Conservation (phyloP, 2,113 vertebrate species). For the Cyanistes caeruleus region DNA sequence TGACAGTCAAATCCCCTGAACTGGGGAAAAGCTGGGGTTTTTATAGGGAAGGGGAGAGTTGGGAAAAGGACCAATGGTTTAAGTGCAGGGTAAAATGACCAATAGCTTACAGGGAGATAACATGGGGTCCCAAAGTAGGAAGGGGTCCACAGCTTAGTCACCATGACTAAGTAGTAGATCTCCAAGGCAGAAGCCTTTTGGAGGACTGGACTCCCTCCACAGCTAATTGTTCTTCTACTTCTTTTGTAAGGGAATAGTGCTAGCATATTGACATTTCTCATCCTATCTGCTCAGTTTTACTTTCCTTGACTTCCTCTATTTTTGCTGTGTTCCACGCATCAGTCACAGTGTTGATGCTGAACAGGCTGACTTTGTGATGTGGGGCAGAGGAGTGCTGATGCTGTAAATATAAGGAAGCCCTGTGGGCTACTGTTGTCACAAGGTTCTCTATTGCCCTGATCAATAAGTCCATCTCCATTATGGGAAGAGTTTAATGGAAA, state of each 20-base stretch:
- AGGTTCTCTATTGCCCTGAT: not conserved
- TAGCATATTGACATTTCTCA: not conserved
- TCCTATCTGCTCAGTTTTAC: not conserved
- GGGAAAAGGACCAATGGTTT: too few relatives aligned
- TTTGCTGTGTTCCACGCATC: not conserved
- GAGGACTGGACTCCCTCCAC: too few relatives aligned
- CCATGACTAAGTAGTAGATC: too few relatives aligned
- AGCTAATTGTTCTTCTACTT: not conserved
- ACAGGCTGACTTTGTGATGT: not conserved
- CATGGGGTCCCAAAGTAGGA: too few relatives aligned
- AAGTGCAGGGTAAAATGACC: too few relatives aligned
- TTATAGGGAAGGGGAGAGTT: too few relatives aligned
- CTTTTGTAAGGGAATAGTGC: not conserved
- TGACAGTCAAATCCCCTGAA: too few relatives aligned
- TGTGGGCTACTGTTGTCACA: not conserved
- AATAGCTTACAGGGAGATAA: too few relatives aligned
- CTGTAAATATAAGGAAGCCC: not conserved
- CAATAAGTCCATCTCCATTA: fast-evolving
- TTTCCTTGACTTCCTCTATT: not conserved
- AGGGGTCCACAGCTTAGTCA: too few relatives aligned
- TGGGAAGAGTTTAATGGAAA: not conserved
- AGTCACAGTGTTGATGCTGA: not conserved
- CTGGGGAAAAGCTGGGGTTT: too few relatives aligned
- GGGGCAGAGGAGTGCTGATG: not conserved
- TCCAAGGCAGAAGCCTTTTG: too few relatives aligned